Conservation (phyloP, 2,888 invertebrate species). For the Patella caerulea region DNA sequence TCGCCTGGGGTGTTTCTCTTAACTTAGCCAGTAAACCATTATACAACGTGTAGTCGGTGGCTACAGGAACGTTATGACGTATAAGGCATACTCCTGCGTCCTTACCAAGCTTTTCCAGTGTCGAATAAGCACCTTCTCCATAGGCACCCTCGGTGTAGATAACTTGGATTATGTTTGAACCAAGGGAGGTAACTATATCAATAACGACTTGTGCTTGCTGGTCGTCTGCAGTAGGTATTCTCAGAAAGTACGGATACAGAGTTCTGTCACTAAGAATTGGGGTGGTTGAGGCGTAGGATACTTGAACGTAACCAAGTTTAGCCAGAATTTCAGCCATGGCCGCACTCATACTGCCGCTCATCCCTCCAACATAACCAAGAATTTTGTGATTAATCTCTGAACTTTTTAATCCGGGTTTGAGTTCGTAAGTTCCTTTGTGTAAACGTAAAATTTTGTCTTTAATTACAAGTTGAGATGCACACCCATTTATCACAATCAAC, state of each 20-base stretch:
- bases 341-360: neutral
- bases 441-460: neutral
- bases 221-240: conserved; percentile 5
- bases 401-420: neutral
- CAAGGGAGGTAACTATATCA: neutral
- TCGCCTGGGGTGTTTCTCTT: neutral
- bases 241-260: neutral
- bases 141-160: neutral
- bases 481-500: neutral
- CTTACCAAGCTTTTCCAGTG: neutral
- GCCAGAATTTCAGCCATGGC: neutral
- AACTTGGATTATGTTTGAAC: neutral
- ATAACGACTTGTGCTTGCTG: neutral
- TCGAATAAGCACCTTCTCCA: neutral
- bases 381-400: neutral
- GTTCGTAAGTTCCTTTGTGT: neutral
- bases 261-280: neutral
- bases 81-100: neutral
- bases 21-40: neutral
- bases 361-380: neutral
- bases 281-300: neutral
- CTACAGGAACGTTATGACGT: neutral
- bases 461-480: neutral
- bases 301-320: neutral
- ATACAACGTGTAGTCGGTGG: neutral